A percentile compares a stretch with the other conserved stretches of the same genome.
phyloP scores from a whole-genome alignment of 2,113 vertebrate genomes.

The Eclectus roratus region DNA sequence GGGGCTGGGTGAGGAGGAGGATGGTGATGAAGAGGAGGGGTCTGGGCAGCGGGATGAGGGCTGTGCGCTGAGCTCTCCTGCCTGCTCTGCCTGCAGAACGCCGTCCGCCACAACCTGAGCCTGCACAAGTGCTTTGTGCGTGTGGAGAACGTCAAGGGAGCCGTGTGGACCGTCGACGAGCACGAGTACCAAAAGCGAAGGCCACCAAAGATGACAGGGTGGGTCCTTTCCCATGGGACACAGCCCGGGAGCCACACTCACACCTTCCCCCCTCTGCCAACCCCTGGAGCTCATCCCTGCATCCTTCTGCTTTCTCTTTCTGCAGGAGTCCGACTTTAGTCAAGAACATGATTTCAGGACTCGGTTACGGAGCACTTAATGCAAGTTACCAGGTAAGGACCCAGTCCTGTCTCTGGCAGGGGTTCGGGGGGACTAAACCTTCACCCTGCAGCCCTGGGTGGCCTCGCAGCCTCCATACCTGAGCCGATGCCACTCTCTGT shows the following conservation, averaged over 20 bases:
- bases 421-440: rapidly evolving
- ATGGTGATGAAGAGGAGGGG: not conserved
- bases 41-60: rapidly evolving
- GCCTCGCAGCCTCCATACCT: not conserved
- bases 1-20: not conserved
- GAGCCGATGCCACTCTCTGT: not conserved
- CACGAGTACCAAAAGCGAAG: slow-evolving; percentile 99
- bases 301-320: not conserved
- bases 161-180: slow-evolving; percentile 98
- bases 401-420: rapidly evolving
- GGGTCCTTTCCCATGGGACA: rapidly evolving
- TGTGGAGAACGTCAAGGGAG: slow-evolving; percentile 98
- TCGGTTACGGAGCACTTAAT: slow-evolving; percentile 95
- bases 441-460: rapidly evolving
- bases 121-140: slow-evolving; percentile 99
- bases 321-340: slow-evolving; percentile 96
- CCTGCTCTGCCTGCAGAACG: slow-evolving; percentile 79
- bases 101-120: slow-evolving; percentile 98
- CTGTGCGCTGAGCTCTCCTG: rapidly evolving
- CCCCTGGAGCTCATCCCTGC: not conserved
- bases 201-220: slow-evolving; percentile 99
- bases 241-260: rapidly evolving
- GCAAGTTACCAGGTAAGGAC: slow-evolving; percentile 95
- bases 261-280: not conserved
- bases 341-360: slow-evolving; percentile 99